phyloP scores from a whole-genome alignment of 1,140 invertebrate genomes.

The Periplaneta americana region DNA sequence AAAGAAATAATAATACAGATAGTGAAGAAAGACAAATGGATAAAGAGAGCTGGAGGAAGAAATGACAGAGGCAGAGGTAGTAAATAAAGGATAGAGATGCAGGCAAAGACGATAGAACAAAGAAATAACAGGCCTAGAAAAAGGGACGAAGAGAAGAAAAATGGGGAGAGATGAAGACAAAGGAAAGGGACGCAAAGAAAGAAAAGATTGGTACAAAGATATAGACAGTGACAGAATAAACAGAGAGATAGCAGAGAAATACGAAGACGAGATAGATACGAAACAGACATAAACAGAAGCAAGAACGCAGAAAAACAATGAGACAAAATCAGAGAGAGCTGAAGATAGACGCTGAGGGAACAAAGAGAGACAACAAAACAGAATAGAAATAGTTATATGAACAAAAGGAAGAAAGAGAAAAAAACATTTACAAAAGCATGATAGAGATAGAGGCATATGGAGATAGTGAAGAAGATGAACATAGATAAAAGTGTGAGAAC shows the following conservation, averaged over 20 bases:
- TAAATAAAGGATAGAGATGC: neutral
- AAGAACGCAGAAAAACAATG: neutral
- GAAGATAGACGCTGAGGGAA: no score
- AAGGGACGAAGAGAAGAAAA: neutral
- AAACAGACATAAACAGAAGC: neutral
- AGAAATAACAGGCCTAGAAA: neutral
- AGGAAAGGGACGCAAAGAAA: neutral
- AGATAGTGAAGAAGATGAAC: no score
- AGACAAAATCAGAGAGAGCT: neutral
- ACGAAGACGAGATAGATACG: neutral
- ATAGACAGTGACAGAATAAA: neutral
- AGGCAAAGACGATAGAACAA: neutral
- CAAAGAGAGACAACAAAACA: no score
- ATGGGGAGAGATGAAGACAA: no score
- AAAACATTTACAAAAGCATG: no score
- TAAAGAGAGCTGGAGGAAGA: neutral
- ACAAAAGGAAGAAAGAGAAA: no score
- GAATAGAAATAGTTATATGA: no score
- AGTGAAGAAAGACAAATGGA: neutral
- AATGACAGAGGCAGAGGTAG: neutral
- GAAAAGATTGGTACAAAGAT: neutral
- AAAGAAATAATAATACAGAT: no score
- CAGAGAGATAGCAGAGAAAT: neutral
- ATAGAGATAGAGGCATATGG: no score
- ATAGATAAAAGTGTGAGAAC: no score